Conservation (phyloP, 2,797 vertebrate genomes). For the Spatula clypeata region DNA sequence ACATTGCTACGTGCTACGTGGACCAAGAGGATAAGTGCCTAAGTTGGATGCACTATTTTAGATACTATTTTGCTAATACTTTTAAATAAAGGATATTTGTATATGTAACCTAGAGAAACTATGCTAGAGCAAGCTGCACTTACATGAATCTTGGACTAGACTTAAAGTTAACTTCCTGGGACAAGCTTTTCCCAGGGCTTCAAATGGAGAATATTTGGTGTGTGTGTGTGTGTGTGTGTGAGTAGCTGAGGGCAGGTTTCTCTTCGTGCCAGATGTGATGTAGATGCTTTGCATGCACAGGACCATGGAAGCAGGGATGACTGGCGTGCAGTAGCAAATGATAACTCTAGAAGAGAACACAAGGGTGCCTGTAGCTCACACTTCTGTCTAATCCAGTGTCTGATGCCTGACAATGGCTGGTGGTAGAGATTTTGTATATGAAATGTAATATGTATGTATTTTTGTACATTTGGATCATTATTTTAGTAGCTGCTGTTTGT, state of each 20-base stretch:
- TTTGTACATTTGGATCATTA: background rate
- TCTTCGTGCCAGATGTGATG: background rate
- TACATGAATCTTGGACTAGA: background rate
- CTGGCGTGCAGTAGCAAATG: background rate
- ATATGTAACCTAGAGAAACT: background rate
- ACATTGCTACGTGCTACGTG: background rate
- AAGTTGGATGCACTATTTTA: background rate
- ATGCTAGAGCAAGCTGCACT: background rate
- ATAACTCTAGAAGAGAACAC: background rate
- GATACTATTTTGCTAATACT: background rate
- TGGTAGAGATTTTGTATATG: conserved; percentile 21
- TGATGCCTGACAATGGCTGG: background rate
- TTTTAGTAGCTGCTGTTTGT: conserved; percentile 13
- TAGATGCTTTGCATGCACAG: background rate
- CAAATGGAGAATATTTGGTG: background rate
- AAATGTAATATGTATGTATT: background rate
- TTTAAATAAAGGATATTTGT: background rate
- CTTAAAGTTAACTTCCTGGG: background rate
- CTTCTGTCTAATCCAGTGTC: background rate
- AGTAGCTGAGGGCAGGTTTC: background rate
- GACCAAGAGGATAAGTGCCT: background rate
- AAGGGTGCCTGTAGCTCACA: background rate
- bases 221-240: background rate
- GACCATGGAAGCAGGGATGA: background rate
- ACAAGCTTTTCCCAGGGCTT: background rate